Conservation (phyloP, 2,797 vertebrate genomes). For the Todus mexicanus region DNA sequence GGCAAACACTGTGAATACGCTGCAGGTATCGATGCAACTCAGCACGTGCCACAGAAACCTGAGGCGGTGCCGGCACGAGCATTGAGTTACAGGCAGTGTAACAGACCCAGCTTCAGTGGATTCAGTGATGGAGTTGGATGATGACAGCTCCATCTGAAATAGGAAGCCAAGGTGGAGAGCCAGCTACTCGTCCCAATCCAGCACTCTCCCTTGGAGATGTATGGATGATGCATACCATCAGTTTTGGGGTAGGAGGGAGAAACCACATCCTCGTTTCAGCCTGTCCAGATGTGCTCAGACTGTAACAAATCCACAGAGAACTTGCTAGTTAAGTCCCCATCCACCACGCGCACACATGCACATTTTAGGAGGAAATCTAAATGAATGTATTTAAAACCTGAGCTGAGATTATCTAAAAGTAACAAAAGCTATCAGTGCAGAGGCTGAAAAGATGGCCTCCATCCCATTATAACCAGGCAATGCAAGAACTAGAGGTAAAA, state of each 20-base stretch:
- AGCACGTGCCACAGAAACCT: accelerated
- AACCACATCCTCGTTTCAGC: not conserved
- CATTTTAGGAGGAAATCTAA: not conserved
- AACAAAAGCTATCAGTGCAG: not conserved
- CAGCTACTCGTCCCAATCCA: not conserved
- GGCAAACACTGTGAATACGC: not conserved
- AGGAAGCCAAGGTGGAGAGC: not conserved
- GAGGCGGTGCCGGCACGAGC: accelerated
- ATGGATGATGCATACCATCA: not conserved
- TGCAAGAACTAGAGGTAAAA: not conserved
- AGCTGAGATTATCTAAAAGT: not conserved
- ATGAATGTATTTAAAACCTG: not conserved
- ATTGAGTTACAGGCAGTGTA: accelerated
- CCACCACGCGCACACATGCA: accelerated
- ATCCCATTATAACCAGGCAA: not conserved
- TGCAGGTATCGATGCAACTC: not conserved
- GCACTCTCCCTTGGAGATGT: not conserved
- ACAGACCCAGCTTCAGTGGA: not conserved
- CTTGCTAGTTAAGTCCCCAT: not conserved
- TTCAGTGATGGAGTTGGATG: not conserved
- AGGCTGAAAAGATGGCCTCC: not conserved
- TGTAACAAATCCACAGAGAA: not conserved
- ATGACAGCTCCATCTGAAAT: not conserved
- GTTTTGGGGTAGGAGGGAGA: not conserved
- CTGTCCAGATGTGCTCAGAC: not conserved